These are phyloP conservation scores for Mya arenaria DNA, from an alignment of 1,140 invertebrate genomes.

Conservation along the genomic window DNA sequence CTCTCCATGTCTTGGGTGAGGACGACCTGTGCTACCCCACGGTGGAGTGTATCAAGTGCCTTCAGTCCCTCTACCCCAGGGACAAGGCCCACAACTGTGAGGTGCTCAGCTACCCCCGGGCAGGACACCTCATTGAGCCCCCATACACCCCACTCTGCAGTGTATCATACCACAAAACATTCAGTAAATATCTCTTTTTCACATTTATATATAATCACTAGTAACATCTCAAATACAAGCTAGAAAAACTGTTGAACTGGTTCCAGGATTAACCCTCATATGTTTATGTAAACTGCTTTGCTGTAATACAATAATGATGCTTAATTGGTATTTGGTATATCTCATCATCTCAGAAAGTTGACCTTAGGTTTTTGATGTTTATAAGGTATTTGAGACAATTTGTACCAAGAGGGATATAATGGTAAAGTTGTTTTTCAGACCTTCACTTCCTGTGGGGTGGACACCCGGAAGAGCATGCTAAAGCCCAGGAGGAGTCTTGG, in stretches of 20 bases:
- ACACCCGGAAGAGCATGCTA: slow-evolving; percentile 46
- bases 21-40: slow-evolving; percentile 16
- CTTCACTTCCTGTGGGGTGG: slow-evolving; percentile 57
- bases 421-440: too few species aligned
- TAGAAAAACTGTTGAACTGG: too few species aligned
- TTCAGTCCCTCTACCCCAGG: neutral
- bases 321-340: too few species aligned
- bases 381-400: too few species aligned
- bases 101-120: slow-evolving; percentile 56
- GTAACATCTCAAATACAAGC: too few species aligned
- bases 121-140: slow-evolving; percentile 66
- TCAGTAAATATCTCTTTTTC: slow-evolving; percentile 15
- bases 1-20: slow-evolving; percentile 14
- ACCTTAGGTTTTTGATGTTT: too few species aligned
- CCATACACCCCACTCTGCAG: slow-evolving; percentile 57
- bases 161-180: neutral
- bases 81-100: slow-evolving; percentile 32
- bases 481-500: slow-evolving; percentile 66
- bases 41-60: neutral
- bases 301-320: too few species aligned
- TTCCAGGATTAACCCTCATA: too few species aligned
- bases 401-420: too few species aligned
- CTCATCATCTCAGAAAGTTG: too few species aligned
- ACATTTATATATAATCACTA: too few species aligned
- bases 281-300: too few species aligned